These are phyloP conservation scores for Drosophila ohnishii DNA, from an alignment of 1,140 invertebrate species.

Conservation along the genomic window DNA sequence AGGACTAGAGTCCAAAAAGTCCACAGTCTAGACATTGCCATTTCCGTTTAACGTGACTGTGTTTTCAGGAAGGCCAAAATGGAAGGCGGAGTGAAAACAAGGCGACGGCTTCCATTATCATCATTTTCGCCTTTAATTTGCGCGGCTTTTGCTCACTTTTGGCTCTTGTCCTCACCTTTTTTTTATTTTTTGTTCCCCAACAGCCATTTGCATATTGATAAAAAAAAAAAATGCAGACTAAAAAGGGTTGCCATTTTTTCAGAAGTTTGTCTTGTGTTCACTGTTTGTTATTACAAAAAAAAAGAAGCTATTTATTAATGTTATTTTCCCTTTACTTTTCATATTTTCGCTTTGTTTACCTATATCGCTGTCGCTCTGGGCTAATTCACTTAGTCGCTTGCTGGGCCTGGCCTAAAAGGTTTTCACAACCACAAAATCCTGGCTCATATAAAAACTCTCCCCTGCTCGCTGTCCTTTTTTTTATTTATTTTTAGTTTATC, in stretches of 20 bases:
- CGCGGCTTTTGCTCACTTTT: constrained; percentile 61
- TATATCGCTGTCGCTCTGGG: constrained; percentile 23
- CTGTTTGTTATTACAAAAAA: constrained; percentile 17
- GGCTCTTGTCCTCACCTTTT: constrained; percentile 38
- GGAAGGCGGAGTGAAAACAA: constrained; percentile 23
- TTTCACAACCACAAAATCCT: constrained; percentile 44
- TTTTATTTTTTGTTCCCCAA: constrained; percentile 12
- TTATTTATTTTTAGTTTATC: constrained; percentile 48
- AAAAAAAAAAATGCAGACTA: constrained; percentile 13
- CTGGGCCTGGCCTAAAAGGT: constrained; percentile 36
- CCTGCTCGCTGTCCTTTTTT: not conserved
- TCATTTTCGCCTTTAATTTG: constrained; percentile 57
- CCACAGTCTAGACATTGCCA: constrained; percentile 79
- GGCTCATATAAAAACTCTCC: not conserved
- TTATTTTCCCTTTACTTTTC: constrained; percentile 23
- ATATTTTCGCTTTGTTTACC: constrained; percentile 21
- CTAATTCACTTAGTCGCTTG: constrained; percentile 49
- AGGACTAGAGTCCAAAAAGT: constrained; percentile 43
- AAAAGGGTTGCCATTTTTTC: constrained; percentile 23
- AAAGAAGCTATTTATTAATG: constrained; percentile 36
- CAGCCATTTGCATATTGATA: constrained; percentile 62
- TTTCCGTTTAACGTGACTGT: constrained; percentile 78
- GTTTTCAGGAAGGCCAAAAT: constrained; percentile 25
- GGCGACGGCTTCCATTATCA: constrained; percentile 52
- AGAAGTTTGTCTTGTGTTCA: constrained; percentile 9